These are phyloP conservation scores for Coturnix japonica DNA, from an alignment of 2,113 vertebrate species.

Conservation along the genomic window DNA sequence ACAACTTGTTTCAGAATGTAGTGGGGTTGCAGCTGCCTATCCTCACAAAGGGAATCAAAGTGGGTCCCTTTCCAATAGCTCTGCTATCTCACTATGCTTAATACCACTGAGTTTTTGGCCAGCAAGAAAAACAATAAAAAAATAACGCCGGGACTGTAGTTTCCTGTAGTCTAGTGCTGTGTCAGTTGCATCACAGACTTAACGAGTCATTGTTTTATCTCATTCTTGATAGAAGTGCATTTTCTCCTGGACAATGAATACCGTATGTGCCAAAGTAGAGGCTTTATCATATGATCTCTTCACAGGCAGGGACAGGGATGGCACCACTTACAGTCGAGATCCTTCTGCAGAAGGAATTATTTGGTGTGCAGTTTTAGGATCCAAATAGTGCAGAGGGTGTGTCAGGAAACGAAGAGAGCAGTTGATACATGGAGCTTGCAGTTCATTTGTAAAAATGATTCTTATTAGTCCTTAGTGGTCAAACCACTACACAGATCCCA, in stretches of 20 bases:
- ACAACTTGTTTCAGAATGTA: not conserved
- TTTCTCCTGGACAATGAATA: not conserved
- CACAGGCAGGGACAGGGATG: not conserved
- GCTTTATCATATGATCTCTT: not conserved
- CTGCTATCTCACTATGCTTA: not conserved
- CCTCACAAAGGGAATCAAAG: not conserved
- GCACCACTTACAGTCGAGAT: not conserved
- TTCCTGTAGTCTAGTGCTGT: not conserved
- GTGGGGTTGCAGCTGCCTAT: constrained; percentile 1
- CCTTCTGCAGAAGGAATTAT: not conserved
- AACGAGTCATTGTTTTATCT: not conserved
- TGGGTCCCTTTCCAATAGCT: rapidly evolving
- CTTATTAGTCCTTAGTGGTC: not conserved
- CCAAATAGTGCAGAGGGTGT: not conserved
- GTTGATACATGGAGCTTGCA: not conserved
- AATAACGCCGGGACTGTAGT: not conserved
- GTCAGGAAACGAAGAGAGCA: not conserved
- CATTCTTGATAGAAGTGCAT: not conserved
- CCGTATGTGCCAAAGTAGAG: not conserved
- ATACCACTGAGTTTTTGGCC: not conserved
- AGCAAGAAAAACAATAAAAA: not conserved
- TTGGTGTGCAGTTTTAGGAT: not conserved
- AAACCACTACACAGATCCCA: not conserved
- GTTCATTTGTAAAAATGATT: not conserved
- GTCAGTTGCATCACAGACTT: not conserved